Percentiles rank a stretch among this genome's conserved stretches.
Conservation (phyloP, 2,797 vertebrate genomes). For the Arremon aurantiirostris region DNA sequence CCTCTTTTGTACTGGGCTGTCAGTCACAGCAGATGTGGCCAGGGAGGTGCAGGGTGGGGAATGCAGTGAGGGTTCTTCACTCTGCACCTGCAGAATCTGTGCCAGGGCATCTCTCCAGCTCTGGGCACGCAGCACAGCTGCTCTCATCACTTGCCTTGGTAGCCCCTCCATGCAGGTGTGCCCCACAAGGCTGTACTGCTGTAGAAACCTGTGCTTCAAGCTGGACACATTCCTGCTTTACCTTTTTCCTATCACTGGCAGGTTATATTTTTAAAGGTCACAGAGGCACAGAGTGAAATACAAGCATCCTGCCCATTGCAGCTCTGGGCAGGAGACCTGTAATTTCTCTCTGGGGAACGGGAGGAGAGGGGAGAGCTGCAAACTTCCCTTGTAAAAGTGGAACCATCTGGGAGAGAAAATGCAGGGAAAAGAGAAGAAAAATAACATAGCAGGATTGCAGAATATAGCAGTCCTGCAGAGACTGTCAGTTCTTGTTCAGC, state of each 20-base stretch:
- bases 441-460: neutral
- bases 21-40: neutral
- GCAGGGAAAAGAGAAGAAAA: neutral
- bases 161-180: neutral
- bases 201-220: neutral
- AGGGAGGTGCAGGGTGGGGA: fast-evolving
- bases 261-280: slow-evolving; percentile 6
- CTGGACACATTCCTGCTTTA: neutral
- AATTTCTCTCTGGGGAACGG: neutral
- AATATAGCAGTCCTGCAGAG: neutral
- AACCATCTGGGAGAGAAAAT: neutral
- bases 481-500: neutral
- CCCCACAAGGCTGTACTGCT: neutral
- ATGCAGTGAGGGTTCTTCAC: fast-evolving
- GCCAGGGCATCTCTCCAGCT: neutral
- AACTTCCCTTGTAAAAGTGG: neutral
- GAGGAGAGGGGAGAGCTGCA: neutral
- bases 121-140: fast-evolving
- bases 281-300: neutral
- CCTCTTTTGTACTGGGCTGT: neutral
- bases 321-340: fast-evolving
- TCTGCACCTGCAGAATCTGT: neutral
- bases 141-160: neutral
- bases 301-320: neutral
- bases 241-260: neutral